Evolutionary conservation across 2,888 invertebrate genomes (phyloP).

Genomic region (Drosophila maculinotata): DNA sequence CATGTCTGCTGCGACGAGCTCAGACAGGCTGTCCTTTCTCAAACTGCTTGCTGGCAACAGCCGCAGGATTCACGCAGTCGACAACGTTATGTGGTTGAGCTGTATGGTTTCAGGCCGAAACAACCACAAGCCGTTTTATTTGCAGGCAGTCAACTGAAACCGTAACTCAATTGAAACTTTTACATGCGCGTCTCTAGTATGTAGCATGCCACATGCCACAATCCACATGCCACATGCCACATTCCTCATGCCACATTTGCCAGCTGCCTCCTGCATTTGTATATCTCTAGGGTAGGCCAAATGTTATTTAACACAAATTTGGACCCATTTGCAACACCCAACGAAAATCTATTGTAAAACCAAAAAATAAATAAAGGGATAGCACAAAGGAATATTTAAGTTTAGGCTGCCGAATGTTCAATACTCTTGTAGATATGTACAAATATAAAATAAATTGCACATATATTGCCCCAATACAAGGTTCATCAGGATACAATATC

Average conservation of each 20-base stretch:
- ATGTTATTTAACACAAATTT: slow-evolving; percentile 41
- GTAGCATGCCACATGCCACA: slow-evolving; percentile 17
- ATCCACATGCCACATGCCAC: slow-evolving; percentile 11
- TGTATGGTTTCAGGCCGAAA: slow-evolving; percentile 31
- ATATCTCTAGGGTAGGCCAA: slow-evolving; percentile 31
- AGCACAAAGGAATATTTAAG: background rate
- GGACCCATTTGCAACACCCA: slow-evolving; percentile 15
- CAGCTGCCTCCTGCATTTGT: slow-evolving; percentile 9
- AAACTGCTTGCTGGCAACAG: background rate
- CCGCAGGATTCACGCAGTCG: slow-evolving; percentile 13
- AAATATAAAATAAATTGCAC: background rate
- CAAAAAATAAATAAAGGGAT: slow-evolving; percentile 3
- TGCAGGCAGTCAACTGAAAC: slow-evolving; percentile 47
- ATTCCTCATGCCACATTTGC: slow-evolving; percentile 15
- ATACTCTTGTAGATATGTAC: slow-evolving; percentile 9
- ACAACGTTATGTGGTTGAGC: slow-evolving; percentile 36
- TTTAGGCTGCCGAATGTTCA: background rate
- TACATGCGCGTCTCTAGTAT: slow-evolving; percentile 30
- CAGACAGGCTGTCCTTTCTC: background rate
- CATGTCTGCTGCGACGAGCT: too few relatives aligned
- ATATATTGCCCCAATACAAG: too few relatives aligned
- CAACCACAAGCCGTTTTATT: slow-evolving; percentile 67
- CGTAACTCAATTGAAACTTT: slow-evolving; percentile 72
- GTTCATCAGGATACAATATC: too few relatives aligned
- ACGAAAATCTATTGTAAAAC: slow-evolving; percentile 22